Base-by-base conservation (phyloP, 30 jellyfish, hydroid and myxozoan species). In the Pelagia noctiluca region DNA sequence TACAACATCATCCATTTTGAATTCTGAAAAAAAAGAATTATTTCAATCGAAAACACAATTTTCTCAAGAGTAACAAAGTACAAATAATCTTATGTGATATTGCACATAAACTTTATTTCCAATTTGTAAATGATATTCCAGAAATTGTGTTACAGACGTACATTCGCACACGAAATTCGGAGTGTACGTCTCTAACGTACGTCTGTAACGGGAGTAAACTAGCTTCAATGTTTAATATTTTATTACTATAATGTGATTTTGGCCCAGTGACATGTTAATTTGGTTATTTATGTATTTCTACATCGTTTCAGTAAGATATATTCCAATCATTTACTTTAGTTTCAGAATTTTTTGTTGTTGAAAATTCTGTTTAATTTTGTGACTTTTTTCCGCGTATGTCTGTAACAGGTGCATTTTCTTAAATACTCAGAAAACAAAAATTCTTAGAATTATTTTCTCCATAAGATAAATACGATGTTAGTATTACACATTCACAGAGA, bases 351-450 rank as follows among this genome's bases (percentile, higher is more conserved):
- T 63, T 63, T 63, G 75, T 19, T 63, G 42, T 63, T 28, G 29
- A 63, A 63, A 63, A 63, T 63, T 24, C 42, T 63, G 75, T 63
- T 63, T 63, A 11, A 63, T 63, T 63, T 63, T 36, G 23, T 63
- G 75, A 63, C 75, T 63, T n/a, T 21, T 63, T 63, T 63, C 75
- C 29, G 75, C 35, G 75, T 63, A 63, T 46, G 75, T 63, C 75
- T 4, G 38, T 63, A 63, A 63, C 75, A 63, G 42, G 75, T 63
- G 29, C 75, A 63, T 63, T 63, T 63, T 63, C 24, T n/a, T 63
- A 63, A 63, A 28, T 63, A 63, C 75, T 28, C 75, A 63, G 75
- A 63, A 63, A 63, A 63, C 29, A 36, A 63, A 63, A 63, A 63
- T 63, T 3, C 29, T 63, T 63, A 63, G 29, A 63, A 63, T 63